phyloP scores from a whole-genome alignment of 2,888 invertebrate species.

The Lycophotia porphyrea region DNA sequence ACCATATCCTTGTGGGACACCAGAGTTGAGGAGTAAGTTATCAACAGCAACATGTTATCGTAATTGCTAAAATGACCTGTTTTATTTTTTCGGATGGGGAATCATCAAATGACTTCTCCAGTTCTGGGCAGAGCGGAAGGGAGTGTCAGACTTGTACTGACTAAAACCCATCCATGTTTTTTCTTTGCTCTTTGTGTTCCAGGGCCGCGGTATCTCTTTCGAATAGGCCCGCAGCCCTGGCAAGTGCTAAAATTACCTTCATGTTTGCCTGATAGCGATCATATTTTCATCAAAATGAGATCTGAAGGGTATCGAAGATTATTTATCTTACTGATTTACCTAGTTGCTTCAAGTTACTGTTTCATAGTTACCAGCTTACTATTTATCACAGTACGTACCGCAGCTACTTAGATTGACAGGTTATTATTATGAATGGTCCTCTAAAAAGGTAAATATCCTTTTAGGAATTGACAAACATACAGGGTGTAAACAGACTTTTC shows the following conservation, averaged over 20 bases:
- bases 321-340: not conserved
- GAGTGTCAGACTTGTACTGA: too few relatives aligned
- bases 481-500: too few relatives aligned
- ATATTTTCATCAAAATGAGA: not conserved
- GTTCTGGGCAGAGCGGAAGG: too few relatives aligned
- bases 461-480: too few relatives aligned
- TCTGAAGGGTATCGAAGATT: not conserved
- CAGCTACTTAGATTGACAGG: too few relatives aligned
- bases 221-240: too few relatives aligned
- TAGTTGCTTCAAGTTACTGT: not conserved
- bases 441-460: not conserved
- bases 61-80: not conserved
- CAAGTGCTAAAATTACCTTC: not conserved
- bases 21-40: constrained; percentile 90
- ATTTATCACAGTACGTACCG: not conserved
- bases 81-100: too few relatives aligned
- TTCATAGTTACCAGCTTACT: not conserved
- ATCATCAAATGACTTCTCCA: too few relatives aligned
- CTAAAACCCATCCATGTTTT: too few relatives aligned
- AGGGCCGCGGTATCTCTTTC: too few relatives aligned
- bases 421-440: not conserved
- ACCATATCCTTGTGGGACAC: constrained; percentile 94
- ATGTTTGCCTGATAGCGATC: not conserved
- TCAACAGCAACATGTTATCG: not conserved
- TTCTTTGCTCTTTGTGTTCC: too few relatives aligned